Evolutionary conservation across 2,797 vertebrate genomes (phyloP).

Genomic region (Benthosema pterotum): DNA sequence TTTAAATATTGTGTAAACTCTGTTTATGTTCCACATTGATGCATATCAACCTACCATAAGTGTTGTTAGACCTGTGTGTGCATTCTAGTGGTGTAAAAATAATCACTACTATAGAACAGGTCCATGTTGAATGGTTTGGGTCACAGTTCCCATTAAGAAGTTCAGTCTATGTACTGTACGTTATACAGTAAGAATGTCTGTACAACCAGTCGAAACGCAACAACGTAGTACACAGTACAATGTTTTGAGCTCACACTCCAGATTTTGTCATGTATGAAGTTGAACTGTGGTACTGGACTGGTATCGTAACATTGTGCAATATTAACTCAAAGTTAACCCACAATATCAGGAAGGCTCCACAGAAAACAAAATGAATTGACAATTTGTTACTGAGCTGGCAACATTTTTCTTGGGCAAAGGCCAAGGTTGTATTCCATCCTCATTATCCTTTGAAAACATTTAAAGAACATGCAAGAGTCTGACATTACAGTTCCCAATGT

Average conservation of each 20-base stretch:
- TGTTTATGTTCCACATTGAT: background rate
- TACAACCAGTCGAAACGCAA: slow-evolving; percentile 40
- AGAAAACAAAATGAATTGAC: slow-evolving; percentile 4
- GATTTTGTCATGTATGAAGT: slow-evolving; percentile 12
- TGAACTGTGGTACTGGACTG: slow-evolving; percentile 28
- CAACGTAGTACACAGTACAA: background rate
- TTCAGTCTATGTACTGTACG: slow-evolving; percentile 2
- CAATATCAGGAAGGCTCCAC: slow-evolving; percentile 27
- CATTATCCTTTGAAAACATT: slow-evolving; percentile 26
- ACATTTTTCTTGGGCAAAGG: background rate
- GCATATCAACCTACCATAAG: background rate
- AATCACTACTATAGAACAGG: slow-evolving; percentile 20
- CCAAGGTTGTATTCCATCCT: slow-evolving; percentile 1
- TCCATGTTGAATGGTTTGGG: slow-evolving; percentile 5
- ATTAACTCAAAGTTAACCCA: slow-evolving; percentile 21
- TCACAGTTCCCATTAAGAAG: slow-evolving; percentile 9
- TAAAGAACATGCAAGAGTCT: no score
- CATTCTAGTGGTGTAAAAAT: background rate
- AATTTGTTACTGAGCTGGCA: slow-evolving; percentile 18
- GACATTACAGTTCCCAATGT: no score
- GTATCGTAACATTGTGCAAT: background rate
- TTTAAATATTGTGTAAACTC: slow-evolving; percentile 9
- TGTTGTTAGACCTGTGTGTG: background rate
- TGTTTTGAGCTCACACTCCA: no score
- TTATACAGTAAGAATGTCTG: slow-evolving; percentile 25